Conservation (phyloP, 2,113 vertebrate species). For the Rhinopomastus cyanomelas region DNA sequence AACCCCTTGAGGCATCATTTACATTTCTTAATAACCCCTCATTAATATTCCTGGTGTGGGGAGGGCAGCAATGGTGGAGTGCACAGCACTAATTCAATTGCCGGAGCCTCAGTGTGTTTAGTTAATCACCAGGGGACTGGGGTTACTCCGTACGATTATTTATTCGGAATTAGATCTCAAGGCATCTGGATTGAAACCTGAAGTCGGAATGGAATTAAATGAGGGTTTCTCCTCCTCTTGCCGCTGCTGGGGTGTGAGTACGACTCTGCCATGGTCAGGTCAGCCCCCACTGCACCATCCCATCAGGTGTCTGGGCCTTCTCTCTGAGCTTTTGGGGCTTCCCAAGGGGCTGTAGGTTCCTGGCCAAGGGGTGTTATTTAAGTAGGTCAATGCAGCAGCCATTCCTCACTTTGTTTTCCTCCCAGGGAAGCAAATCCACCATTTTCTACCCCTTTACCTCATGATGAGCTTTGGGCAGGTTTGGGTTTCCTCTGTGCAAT, state of each 20-base stretch:
- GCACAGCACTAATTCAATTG: slow-evolving; percentile 82
- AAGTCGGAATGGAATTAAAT: slow-evolving; percentile 69
- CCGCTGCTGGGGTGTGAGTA: rapidly evolving
- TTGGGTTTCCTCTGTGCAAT: too few relatives aligned
- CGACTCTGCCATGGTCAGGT: too few relatives aligned
- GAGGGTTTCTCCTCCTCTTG: slow-evolving; percentile 6
- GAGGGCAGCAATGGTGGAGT: slow-evolving; percentile 73
- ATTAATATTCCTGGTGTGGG: slow-evolving; percentile 80
- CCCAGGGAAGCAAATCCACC: too few relatives aligned
- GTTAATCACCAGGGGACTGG: slow-evolving; percentile 79
- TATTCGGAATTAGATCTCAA: slow-evolving; percentile 81
- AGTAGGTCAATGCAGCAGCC: too few relatives aligned
- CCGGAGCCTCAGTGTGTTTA: slow-evolving; percentile 76
- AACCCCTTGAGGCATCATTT: slow-evolving; percentile 77
- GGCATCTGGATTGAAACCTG: slow-evolving; percentile 72
- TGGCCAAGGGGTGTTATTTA: too few relatives aligned
- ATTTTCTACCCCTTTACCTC: too few relatives aligned
- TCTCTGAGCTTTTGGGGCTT: too few relatives aligned
- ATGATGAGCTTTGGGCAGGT: too few relatives aligned
- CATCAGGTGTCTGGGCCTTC: too few relatives aligned
- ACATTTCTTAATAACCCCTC: slow-evolving; percentile 81
- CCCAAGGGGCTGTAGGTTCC: too few relatives aligned
- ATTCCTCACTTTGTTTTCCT: too few relatives aligned
- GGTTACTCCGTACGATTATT: slow-evolving; percentile 80
- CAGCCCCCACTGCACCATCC: too few relatives aligned